A percentile compares a stretch with the other conserved stretches of the same genome.
Evolutionary conservation across 2,113 vertebrate species (phyloP).

Genomic region (Phrynocephalus versicolor): DNA sequence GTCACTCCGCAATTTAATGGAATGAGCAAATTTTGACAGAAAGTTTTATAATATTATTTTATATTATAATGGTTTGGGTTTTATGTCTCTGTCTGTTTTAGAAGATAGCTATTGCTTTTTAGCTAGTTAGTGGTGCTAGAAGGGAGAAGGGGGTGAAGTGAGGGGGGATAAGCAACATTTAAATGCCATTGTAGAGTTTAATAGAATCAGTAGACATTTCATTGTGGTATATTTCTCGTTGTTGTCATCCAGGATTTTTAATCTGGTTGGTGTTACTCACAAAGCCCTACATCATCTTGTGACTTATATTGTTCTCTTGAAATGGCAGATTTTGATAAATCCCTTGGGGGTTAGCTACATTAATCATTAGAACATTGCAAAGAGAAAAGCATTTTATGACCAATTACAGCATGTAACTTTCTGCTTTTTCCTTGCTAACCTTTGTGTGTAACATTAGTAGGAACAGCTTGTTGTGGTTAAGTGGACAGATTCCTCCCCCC

Average conservation of each 20-base stretch:
- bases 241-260: constrained; percentile 18
- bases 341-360: constrained; percentile 10
- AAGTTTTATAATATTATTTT: not conserved
- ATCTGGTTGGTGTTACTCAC: constrained; percentile 15
- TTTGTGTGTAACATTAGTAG: not conserved
- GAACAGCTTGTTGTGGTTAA: not conserved
- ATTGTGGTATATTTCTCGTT: not conserved
- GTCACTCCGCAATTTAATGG: not conserved
- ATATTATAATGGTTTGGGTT: not conserved
- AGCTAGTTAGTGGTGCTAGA: not conserved
- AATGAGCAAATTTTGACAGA: not conserved
- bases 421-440: not conserved
- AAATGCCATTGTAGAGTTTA: not conserved
- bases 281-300: not conserved
- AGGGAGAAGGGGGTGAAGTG: not conserved
- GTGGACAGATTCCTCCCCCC: not conserved
- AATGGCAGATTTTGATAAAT: not conserved
- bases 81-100: not conserved
- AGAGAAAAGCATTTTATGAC: not conserved
- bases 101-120: constrained; percentile 24
- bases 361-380: not conserved
- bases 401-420: not conserved
- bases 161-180: not conserved
- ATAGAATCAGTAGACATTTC: constrained; percentile 2
- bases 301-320: constrained; percentile 27